Percentiles rank a stretch among this genome's conserved stretches.
These are phyloP conservation scores for Etheostoma cragini DNA, from an alignment of 2,113 vertebrate species.

Conservation along the genomic window DNA sequence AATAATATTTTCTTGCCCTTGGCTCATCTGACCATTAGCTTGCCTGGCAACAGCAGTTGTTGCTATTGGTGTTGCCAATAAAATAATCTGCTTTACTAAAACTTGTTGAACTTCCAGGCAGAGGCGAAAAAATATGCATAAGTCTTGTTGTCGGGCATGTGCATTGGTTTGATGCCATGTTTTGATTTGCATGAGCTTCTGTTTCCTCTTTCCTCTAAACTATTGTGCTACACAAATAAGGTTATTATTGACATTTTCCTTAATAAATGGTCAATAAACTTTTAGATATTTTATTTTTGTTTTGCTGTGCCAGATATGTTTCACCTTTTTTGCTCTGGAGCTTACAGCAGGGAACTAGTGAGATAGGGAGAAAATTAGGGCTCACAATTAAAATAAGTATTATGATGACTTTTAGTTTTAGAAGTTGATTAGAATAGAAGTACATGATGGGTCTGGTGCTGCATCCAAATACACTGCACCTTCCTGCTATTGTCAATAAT, in stretches of 20 bases:
- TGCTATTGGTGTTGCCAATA: neutral
- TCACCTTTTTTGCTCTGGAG: neutral
- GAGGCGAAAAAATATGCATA: neutral
- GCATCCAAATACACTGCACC: neutral
- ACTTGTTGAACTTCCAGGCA: neutral
- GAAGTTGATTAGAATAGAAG: neutral
- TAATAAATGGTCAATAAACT: slow-evolving; percentile 1
- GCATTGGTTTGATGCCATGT: too few species aligned
- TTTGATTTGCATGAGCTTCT: too few species aligned
- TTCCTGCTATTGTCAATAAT: neutral
- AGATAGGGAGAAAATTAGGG: neutral
- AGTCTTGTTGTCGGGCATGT: neutral
- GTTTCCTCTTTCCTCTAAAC: too few species aligned
- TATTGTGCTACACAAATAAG: too few species aligned
- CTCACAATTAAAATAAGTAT: neutral
- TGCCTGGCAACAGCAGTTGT: neutral
- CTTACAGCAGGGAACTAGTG: neutral
- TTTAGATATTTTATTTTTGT: neutral
- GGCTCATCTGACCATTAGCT: neutral
- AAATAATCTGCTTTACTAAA: neutral
- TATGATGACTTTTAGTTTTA: neutral
- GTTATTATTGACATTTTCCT: neutral
- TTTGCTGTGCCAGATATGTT: neutral
- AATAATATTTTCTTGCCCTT: neutral
- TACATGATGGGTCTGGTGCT: neutral